A percentile compares a stretch with the other conserved stretches of the same genome.
phyloP scores from a whole-genome alignment of 2,797 vertebrate species.

The Argentina silus region DNA sequence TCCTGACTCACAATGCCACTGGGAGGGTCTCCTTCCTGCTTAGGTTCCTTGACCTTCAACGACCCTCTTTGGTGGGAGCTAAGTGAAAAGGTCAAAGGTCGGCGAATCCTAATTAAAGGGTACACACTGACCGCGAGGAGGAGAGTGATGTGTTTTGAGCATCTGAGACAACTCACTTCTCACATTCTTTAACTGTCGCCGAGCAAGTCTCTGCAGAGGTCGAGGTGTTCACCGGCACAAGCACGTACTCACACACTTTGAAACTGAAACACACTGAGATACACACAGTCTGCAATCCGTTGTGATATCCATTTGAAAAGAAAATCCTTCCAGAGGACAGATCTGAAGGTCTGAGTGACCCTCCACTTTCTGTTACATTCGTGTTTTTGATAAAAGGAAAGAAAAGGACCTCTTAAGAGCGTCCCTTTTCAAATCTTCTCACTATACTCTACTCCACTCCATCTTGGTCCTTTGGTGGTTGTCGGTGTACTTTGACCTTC shows the following conservation, averaged over 20 bases:
- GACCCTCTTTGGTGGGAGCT: slow-evolving; percentile 44
- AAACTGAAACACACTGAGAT: background rate
- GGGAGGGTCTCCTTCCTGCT: slow-evolving; percentile 31
- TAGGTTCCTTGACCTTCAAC: slow-evolving; percentile 41
- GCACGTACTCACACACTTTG: background rate
- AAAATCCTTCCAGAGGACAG: too few species aligned
- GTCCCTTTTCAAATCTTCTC: too few species aligned
- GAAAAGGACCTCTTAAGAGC: too few species aligned
- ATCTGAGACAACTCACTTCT: slow-evolving; percentile 54
- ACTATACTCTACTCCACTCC: slow-evolving; percentile 1
- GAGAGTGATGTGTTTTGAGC: slow-evolving; percentile 66
- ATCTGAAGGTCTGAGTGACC: too few species aligned
- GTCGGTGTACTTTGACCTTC: slow-evolving; percentile 9
- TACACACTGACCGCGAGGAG: slow-evolving; percentile 52
- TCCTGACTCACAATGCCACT: slow-evolving; percentile 30
- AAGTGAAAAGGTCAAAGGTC: slow-evolving; percentile 65
- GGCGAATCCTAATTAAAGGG: slow-evolving; percentile 74
- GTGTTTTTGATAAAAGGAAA: too few species aligned
- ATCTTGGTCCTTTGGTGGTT: slow-evolving; percentile 47
- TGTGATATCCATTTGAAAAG: too few species aligned
- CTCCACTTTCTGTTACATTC: too few species aligned
- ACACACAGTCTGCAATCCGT: background rate
- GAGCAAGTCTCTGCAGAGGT: slow-evolving; percentile 70
- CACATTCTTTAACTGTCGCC: slow-evolving; percentile 64
- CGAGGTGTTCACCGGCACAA: slow-evolving; percentile 2